Evolutionary conservation across 2,113 vertebrate genomes (phyloP), one percentile per base, ranked within the genome.

Genomic region (Heterotilapia buettikoferi): DNA sequence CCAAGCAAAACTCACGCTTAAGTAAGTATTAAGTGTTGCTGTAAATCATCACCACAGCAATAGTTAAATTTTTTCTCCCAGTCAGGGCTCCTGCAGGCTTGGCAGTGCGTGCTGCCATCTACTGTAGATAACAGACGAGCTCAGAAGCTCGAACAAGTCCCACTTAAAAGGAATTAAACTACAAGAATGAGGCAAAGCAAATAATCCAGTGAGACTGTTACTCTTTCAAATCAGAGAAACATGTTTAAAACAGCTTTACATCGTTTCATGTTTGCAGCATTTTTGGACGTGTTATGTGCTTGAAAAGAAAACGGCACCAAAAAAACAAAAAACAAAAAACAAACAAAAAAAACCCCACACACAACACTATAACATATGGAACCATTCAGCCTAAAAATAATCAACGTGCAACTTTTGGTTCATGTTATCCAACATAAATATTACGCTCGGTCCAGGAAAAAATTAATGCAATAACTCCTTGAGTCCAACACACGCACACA

Each of bases 231-330:
- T 56, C 21, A 68, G 19, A 68, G 36, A 4, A 7, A 38, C 33
- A 2, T 0, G 33, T n/a, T 36, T 38, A 38, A 38, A 66, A 38
- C 1, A 19, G 31, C 19, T 66, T 63, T 36, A n/a, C 61, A 36
- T n/a, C 18, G 6, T 66, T n/a, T 66, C 61, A 33, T 3, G 29
- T 9, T 31, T 31, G 14, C 57, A 61, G 8, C 29, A 31, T 3
- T 59, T 59, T 3, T 59, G 14, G 14, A 18, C 5, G 1, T 19
- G 29, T 19, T 2, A 10, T 1, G 59, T 33, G 5, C 16, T 31
- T 63, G 0, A 63, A 33, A 63, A 63, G 8, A 31, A 36, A 16
- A 7, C 3, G 6, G 6, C n/a, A n/a, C n/a, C n/a, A 1, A 3
- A 9, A 9, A 50, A 18, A 18, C 5, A 53, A 52, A n/a, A 5